These are phyloP conservation scores for Carollia perspicillata DNA, from an alignment of 2,113 vertebrate species.

Conservation along the genomic window DNA sequence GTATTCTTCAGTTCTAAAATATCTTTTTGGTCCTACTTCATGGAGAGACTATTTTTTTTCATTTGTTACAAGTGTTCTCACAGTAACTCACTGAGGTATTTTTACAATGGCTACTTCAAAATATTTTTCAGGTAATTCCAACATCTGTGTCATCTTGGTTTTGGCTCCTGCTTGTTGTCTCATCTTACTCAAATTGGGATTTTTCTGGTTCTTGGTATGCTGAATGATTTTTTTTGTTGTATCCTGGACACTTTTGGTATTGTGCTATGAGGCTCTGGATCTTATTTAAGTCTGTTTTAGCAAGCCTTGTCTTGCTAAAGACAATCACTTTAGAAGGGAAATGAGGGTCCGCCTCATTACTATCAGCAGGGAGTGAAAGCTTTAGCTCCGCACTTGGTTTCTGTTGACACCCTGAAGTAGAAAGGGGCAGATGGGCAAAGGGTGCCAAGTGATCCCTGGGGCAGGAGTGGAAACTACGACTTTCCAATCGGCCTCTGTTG, in stretches of 20 bases:
- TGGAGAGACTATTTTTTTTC: neutral
- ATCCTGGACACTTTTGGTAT: neutral
- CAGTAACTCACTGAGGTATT: neutral
- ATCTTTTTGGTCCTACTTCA: neutral
- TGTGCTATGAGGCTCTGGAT: neutral
- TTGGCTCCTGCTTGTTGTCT: neutral
- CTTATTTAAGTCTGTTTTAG: neutral
- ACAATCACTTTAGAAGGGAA: neutral
- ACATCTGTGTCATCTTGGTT: neutral
- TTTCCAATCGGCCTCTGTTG: neutral
- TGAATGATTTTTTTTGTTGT: neutral
- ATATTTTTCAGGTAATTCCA: slow-evolving; percentile 12
- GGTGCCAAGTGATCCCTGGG: neutral
- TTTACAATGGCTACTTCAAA: slow-evolving; percentile 1
- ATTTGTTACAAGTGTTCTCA: neutral
- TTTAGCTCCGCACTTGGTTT: neutral
- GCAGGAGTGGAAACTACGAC: neutral
- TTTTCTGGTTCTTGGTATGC: neutral
- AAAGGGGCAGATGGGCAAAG: neutral
- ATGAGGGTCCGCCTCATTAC: neutral
- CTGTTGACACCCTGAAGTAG: neutral
- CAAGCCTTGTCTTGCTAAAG: neutral
- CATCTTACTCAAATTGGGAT: neutral
- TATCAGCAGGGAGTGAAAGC: neutral
- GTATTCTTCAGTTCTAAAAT: neutral